These are phyloP conservation scores for Taurulus bubalis DNA, from an alignment of 2,113 vertebrate genomes.

Conservation along the genomic window DNA sequence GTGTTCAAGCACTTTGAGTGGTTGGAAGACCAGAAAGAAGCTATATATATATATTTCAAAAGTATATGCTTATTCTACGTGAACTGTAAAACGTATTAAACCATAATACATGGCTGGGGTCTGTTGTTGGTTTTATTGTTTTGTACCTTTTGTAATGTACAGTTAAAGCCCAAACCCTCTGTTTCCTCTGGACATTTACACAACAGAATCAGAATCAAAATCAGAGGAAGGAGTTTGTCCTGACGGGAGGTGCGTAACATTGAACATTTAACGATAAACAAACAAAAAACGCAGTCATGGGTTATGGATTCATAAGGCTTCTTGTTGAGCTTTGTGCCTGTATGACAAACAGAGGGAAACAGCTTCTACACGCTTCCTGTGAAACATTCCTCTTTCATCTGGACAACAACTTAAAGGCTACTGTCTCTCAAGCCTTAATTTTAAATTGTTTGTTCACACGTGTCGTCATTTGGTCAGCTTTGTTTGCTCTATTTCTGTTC, in stretches of 20 bases:
- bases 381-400: background rate
- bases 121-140: too few relatives aligned
- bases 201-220: too few relatives aligned
- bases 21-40: too few relatives aligned
- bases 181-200: too few relatives aligned
- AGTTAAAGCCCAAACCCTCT: too few relatives aligned
- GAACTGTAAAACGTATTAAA: background rate
- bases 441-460: too few relatives aligned
- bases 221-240: too few relatives aligned
- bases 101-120: background rate
- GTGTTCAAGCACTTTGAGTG: too few relatives aligned
- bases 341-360: background rate
- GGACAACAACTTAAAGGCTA: background rate
- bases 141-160: too few relatives aligned
- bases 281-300: background rate
- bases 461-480: background rate
- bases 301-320: background rate
- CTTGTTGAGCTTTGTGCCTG: background rate
- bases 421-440: background rate
- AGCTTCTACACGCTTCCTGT: background rate
- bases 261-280: too few relatives aligned
- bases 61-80: background rate
- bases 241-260: too few relatives aligned
- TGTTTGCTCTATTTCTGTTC: constrained; percentile 24
- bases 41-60: background rate